Percentiles rank a stretch among this genome's conserved stretches.
These are phyloP conservation scores for Patiria miniata DNA, from an alignment of 35 echinoderm and acorn worm genomes.

Conservation along the genomic window DNA sequence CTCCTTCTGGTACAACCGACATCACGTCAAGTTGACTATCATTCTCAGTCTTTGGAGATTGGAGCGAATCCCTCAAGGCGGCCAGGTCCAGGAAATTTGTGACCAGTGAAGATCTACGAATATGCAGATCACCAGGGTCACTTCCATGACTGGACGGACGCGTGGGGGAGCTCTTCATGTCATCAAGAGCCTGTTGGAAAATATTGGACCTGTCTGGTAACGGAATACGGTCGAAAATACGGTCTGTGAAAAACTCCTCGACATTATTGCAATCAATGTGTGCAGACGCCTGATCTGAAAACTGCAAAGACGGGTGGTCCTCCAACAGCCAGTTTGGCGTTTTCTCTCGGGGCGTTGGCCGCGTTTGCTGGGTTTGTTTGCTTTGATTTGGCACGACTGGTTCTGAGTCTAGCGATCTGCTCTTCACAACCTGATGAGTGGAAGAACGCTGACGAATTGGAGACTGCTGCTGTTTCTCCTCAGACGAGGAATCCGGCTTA, in stretches of 20 bases:
- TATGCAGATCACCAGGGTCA: slow-evolving; percentile 35
- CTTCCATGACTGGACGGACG: background rate
- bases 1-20: background rate
- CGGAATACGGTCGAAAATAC: background rate
- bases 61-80: background rate
- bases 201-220: background rate
- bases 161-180: background rate
- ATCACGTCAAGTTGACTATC: background rate
- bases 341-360: background rate
- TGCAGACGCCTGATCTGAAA: too few relatives aligned
- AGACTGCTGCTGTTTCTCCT: background rate
- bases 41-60: background rate
- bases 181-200: slow-evolving; percentile 32
- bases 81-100: background rate
- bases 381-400: too few relatives aligned
- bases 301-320: background rate
- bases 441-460: background rate
- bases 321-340: background rate
- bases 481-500: background rate
- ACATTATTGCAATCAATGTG: too few relatives aligned
- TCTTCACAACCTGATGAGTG: too few relatives aligned
- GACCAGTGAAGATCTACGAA: slow-evolving; percentile 4
- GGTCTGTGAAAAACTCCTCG: background rate
- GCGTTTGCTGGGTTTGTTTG: background rate
- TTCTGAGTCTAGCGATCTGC: too few relatives aligned